Conservation (phyloP, 2,888 invertebrate species). For the Chloromyia formosa region DNA sequence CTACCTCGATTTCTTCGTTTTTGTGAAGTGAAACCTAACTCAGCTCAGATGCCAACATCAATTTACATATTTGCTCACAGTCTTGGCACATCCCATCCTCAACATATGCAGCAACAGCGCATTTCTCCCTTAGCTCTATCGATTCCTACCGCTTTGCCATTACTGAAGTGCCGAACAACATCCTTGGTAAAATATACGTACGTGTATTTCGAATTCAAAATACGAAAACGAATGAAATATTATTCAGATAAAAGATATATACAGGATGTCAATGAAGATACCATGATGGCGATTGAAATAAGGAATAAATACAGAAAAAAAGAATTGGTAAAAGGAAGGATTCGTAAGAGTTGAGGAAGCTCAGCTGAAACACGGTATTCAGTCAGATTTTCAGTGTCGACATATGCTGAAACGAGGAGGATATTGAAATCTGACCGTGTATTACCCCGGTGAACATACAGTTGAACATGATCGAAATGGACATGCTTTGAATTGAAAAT, state of each 20-base stretch:
- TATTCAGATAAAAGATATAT: constrained; percentile 36
- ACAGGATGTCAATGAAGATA: constrained; percentile 34
- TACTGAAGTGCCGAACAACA: not conserved
- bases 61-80: constrained; percentile 24
- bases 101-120: not conserved
- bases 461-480: constrained; percentile 28
- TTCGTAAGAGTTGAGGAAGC: too few species aligned
- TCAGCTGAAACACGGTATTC: not conserved
- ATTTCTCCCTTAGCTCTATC: not conserved
- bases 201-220: constrained; percentile 24
- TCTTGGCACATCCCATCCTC: not conserved
- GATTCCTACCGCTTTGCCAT: too few species aligned
- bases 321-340: too few species aligned
- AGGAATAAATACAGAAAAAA: not conserved
- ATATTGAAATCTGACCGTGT: constrained; percentile 37
- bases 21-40: not conserved
- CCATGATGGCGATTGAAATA: constrained; percentile 15
- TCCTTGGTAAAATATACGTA: not conserved
- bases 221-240: constrained; percentile 19
- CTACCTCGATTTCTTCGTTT: too few species aligned
- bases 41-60: constrained; percentile 36
- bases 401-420: not conserved
- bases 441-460: constrained; percentile 33
- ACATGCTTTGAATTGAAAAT: constrained; percentile 35
- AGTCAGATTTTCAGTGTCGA: too few species aligned